Evolutionary conservation across 2,888 invertebrate species (phyloP).

Genomic region (Drosophila percnosoma): DNA sequence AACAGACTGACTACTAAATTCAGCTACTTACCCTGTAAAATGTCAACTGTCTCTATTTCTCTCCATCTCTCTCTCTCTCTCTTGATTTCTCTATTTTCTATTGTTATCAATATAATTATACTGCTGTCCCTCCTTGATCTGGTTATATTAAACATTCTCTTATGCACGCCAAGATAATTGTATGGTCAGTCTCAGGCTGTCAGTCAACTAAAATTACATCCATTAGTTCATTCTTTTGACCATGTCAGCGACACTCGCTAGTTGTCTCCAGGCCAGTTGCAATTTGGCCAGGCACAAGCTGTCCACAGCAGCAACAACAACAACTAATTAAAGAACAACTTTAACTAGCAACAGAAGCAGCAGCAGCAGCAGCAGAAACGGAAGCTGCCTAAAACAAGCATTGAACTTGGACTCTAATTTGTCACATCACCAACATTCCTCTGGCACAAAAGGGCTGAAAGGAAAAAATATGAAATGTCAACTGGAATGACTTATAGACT

Average conservation of each 20-base stretch:
- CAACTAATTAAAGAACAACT: constrained; percentile 51
- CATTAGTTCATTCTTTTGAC: constrained; percentile 48
- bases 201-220: constrained; percentile 49
- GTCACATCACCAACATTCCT: constrained; percentile 42
- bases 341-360: constrained; percentile 5
- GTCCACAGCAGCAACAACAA: constrained; percentile 45
- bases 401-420: constrained; percentile 40
- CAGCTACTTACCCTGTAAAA: neutral
- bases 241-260: constrained; percentile 54
- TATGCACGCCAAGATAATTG: constrained; percentile 25
- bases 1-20: neutral
- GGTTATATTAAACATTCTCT: constrained; percentile 1
- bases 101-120: constrained; percentile 24
- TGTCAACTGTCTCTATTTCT: neutral
- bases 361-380: constrained; percentile 5
- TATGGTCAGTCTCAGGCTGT: constrained; percentile 46
- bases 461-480: constrained; percentile 63
- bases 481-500: constrained; percentile 66
- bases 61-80: neutral
- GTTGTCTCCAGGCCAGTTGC: constrained; percentile 36
- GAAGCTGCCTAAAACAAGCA: constrained; percentile 29
- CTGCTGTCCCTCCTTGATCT: neutral
- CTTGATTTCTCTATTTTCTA: neutral
- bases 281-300: constrained; percentile 51
- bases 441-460: constrained; percentile 14